phyloP scores from a whole-genome alignment of 2,888 invertebrate species.

The Lasius platythorax region DNA sequence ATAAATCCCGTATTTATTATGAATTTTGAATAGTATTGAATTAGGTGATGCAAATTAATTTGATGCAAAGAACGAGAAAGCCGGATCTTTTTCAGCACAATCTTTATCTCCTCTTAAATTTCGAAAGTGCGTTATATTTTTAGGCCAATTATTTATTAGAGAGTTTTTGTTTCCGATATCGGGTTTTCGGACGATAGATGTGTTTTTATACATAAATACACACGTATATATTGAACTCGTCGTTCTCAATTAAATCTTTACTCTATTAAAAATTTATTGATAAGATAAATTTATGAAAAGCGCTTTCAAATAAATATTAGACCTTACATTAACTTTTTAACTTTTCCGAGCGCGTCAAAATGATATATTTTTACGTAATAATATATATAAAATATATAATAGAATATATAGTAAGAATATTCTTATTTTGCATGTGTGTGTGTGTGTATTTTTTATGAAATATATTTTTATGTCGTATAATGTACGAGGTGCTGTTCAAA shows the following conservation, averaged over 20 bases:
- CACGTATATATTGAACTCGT: neutral
- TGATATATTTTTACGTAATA: neutral
- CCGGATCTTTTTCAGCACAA: neutral
- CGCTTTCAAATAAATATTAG: neutral
- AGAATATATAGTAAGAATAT: neutral
- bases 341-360: neutral
- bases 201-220: neutral
- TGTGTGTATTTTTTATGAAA: neutral
- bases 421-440: neutral
- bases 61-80: neutral
- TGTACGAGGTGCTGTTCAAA: too few relatives aligned
- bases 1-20: neutral
- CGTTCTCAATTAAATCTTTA: neutral
- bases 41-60: neutral
- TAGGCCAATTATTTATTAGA: neutral
- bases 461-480: neutral
- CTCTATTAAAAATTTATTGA: neutral
- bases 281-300: neutral
- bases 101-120: neutral
- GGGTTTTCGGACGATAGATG: neutral
- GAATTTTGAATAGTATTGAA: neutral
- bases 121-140: neutral
- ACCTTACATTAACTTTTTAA: neutral
- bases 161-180: conserved; percentile 1
- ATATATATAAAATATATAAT: neutral